A percentile compares a stretch with the other conserved stretches of the same genome.
phyloP scores from a whole-genome alignment of 2,888 invertebrate species.

The Ligdia adustata region DNA sequence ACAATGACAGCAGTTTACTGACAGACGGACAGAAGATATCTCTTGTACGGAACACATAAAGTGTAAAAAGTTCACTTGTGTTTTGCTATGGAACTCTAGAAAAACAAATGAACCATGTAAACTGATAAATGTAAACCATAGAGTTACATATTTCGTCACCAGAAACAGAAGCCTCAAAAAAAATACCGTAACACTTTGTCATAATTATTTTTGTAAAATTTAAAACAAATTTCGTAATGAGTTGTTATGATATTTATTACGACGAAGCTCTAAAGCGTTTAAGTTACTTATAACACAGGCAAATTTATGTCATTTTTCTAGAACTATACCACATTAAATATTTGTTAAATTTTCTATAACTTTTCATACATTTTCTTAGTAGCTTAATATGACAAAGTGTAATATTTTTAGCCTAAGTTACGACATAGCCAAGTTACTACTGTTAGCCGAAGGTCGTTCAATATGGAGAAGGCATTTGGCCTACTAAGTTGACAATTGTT shows the following conservation, averaged over 20 bases:
- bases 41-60: too few relatives aligned
- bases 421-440: slow-evolving; percentile 6
- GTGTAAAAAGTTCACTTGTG: too few relatives aligned
- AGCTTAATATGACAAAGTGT: background rate
- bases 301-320: too few relatives aligned
- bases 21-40: too few relatives aligned
- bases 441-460: slow-evolving; percentile 11
- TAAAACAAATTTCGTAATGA: too few relatives aligned
- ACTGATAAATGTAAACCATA: slow-evolving; percentile 5
- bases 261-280: too few relatives aligned
- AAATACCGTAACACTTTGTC: too few relatives aligned
- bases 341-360: background rate
- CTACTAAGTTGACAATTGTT: slow-evolving; percentile 19
- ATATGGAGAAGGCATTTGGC: slow-evolving; percentile 23
- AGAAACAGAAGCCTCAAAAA: background rate
- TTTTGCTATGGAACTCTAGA: background rate
- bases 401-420: slow-evolving; percentile 2
- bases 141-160: slow-evolving; percentile 8
- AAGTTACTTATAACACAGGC: too few relatives aligned
- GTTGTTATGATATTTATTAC: too few relatives aligned
- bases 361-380: background rate
- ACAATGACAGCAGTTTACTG: too few relatives aligned
- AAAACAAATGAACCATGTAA: slow-evolving; percentile 13
- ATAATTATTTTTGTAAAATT: too few relatives aligned
- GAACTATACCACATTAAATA: too few relatives aligned